Evolutionary conservation across 1,140 invertebrate species (phyloP), one percentile per base, ranked within the genome.

Genomic region (Sminthurides bifidus): DNA sequence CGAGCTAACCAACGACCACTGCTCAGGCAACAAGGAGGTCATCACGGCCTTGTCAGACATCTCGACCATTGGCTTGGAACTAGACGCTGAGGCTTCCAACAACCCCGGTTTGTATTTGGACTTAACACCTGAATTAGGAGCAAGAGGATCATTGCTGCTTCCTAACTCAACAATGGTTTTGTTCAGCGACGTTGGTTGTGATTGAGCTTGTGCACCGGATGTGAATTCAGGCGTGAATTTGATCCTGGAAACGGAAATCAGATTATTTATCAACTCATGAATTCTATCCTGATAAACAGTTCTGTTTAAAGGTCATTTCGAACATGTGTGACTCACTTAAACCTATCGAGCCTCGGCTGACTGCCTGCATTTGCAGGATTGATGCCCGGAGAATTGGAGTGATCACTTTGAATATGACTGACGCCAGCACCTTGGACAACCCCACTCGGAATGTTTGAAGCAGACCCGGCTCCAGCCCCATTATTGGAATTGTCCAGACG

Each of bases 31-130:
- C 37, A 56, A 53, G 14, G 59, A 54, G 10, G 59, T 64, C 59
- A 61, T 60, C 19, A 64, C 62, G 4, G 54, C 58, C 41, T 64
- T 64, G 35, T 64, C 62, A 3, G 58, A 64, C 62, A 61, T 64
- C 52, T 64, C 62, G 23, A 64, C 62, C 17, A 60, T 35, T 19
- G 49, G 40, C 30, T 40, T 50, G n/a, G n/a, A n/a, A n/a, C n/a
- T n/a, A n/a, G n/a, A n/a, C 19, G 53, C 14, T 17, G 53, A 38
- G 15, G 31, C 21, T 40, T 56, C 48, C 17, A 48, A 27, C 12
- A 60, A 26, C 10, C 15, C 15, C 17, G 41, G 41, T 54, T 60
- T 64, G 30, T 55, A 60, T 58, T 60, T 44, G 38, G 37, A 48
- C 52, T 58, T 23, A n/a, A 50, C 30, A 35, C 41, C 21, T 14